A percentile compares a stretch with the other conserved stretches of the same genome.
phyloP scores from a whole-genome alignment of 2,888 invertebrate genomes.

The Eustalomyia histrio region DNA sequence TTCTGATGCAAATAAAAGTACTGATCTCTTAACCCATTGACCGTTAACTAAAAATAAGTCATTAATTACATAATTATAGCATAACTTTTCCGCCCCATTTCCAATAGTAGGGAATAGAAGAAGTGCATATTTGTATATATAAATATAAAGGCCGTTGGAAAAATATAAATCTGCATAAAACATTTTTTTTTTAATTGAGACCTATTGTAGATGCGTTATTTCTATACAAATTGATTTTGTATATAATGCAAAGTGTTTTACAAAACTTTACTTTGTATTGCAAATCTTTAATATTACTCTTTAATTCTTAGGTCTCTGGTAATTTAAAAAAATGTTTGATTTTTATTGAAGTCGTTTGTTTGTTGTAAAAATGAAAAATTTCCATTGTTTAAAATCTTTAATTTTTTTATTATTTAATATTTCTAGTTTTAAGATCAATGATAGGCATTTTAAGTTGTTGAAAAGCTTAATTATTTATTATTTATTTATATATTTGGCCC shows the following conservation, averaged over 20 bases:
- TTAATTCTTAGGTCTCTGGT: too few species aligned
- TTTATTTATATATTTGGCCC: constrained; percentile 26
- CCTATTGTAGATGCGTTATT: too few species aligned
- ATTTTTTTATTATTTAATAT: constrained; percentile 6
- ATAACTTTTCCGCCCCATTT: constrained; percentile 27
- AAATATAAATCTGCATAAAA: background rate
- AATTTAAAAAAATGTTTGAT: too few species aligned
- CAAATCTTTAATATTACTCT: too few species aligned
- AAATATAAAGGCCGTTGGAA: background rate
- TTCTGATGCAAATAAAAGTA: constrained; percentile 70
- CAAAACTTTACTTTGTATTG: too few species aligned
- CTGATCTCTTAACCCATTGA: constrained; percentile 77
- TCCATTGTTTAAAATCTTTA: constrained; percentile 18
- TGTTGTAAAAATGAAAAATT: constrained; percentile 22
- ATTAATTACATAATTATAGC: constrained; percentile 42
- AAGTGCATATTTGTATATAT: background rate
- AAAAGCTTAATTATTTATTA: constrained; percentile 26
- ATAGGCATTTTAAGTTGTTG: constrained; percentile 42
- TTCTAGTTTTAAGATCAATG: constrained; percentile 49
- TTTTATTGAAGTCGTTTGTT: background rate
- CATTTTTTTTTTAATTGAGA: background rate
- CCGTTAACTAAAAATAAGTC: constrained; percentile 64
- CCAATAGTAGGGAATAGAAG: constrained; percentile 7
- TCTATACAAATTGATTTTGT: too few species aligned
- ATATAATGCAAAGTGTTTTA: too few species aligned